Conservation (phyloP, 1,140 invertebrate species). For the Parasteatoda tepidariorum region DNA sequence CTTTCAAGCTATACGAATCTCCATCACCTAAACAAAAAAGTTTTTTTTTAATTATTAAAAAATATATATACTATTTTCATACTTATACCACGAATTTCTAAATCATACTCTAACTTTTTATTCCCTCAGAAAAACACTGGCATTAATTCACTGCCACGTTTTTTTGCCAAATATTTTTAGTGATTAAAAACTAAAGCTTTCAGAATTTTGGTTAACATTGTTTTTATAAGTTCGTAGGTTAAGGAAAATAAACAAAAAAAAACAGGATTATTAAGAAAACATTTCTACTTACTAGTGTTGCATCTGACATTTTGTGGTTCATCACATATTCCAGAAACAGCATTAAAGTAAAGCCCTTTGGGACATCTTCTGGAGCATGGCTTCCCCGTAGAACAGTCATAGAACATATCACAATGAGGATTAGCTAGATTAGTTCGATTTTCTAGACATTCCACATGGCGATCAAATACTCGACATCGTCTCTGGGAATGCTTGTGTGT, state of each 20-base stretch:
- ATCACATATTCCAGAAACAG: slow-evolving; percentile 3
- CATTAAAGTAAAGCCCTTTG: slow-evolving; percentile 19
- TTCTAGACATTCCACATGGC: background rate
- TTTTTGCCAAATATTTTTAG: no score
- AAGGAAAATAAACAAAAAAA: no score
- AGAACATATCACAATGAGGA: slow-evolving; percentile 53
- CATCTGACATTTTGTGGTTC: slow-evolving; percentile 7
- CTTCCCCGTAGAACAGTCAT: slow-evolving; percentile 21
- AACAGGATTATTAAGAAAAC: no score
- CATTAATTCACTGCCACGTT: no score
- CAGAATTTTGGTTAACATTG: no score
- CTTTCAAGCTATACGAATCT: background rate
- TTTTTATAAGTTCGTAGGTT: no score
- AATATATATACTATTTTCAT: no score
- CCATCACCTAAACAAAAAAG: background rate
- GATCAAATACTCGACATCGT: background rate
- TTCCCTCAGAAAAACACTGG: no score
- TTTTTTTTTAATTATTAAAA: no score
- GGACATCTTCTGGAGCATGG: slow-evolving; percentile 29
- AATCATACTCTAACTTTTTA: no score
- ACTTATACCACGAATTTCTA: no score
- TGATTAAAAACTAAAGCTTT: no score
- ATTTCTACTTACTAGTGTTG: slow-evolving; percentile 12
- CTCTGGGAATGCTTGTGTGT: background rate
- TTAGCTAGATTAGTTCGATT: background rate